Evolutionary conservation across 2,888 invertebrate genomes (phyloP).

Genomic region (Phaonia tiefii): DNA sequence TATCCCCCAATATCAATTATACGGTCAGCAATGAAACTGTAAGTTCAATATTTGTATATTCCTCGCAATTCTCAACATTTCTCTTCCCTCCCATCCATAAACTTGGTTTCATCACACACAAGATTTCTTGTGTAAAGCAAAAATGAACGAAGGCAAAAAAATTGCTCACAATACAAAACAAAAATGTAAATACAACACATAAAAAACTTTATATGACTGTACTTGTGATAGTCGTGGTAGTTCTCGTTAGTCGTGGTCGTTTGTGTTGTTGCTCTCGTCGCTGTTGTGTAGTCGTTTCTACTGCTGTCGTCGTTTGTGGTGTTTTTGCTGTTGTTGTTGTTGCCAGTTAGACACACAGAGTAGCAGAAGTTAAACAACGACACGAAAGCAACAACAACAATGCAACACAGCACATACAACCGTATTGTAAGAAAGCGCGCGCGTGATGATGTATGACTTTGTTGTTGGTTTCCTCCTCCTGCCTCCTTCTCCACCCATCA

Average conservation of each 20-base stretch:
- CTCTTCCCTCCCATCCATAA: background rate
- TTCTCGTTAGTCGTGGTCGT: slow-evolving; percentile 62
- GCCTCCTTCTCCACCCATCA: background rate
- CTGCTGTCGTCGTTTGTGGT: slow-evolving; percentile 67
- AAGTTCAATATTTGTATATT: slow-evolving; percentile 71
- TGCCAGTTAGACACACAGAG: slow-evolving; percentile 47
- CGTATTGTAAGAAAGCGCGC: slow-evolving; percentile 64
- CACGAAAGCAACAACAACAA: slow-evolving; percentile 41
- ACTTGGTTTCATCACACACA: background rate
- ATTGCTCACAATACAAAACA: slow-evolving; percentile 65
- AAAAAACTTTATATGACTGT: slow-evolving; percentile 65
- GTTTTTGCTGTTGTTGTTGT: slow-evolving; percentile 73
- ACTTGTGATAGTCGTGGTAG: slow-evolving; percentile 67
- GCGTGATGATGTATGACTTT: slow-evolving; percentile 64
- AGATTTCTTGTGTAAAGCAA: slow-evolving; percentile 25
- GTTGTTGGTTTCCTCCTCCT: slow-evolving; percentile 33
- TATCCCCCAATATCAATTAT: slow-evolving; percentile 81
- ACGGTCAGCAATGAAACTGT: slow-evolving; percentile 81
- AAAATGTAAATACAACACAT: slow-evolving; percentile 58
- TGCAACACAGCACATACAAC: slow-evolving; percentile 26
- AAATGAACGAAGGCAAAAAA: slow-evolving; percentile 10
- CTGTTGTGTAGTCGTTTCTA: slow-evolving; percentile 69
- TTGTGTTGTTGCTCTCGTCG: slow-evolving; percentile 32
- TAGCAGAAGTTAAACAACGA: slow-evolving; percentile 65
- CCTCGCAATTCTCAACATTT: slow-evolving; percentile 30